Percentiles rank a stretch among this genome's conserved stretches.
phyloP scores from a whole-genome alignment of 2,113 vertebrate species.

The Oreotrochilus melanogaster region DNA sequence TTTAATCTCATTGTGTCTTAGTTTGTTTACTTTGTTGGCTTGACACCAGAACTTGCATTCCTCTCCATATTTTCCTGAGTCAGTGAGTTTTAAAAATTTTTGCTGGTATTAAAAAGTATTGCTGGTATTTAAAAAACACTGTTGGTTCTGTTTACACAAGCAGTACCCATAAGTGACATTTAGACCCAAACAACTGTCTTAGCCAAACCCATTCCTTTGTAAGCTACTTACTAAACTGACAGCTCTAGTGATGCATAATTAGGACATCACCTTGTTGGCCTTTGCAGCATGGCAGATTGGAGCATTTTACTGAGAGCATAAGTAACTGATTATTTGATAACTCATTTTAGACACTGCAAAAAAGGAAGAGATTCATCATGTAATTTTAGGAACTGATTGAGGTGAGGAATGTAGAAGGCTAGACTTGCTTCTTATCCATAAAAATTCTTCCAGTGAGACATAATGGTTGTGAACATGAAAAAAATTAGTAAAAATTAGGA shows the following conservation, averaged over 20 bases:
- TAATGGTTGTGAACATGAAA: neutral
- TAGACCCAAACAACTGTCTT: neutral
- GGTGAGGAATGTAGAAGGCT: neutral
- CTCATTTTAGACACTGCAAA: neutral
- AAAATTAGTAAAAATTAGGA: neutral
- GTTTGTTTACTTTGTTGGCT: conserved; percentile 31
- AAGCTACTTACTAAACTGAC: neutral
- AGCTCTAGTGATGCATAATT: neutral
- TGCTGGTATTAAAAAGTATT: neutral
- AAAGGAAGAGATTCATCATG: conserved; percentile 1
- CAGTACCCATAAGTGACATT: neutral
- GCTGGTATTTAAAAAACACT: neutral
- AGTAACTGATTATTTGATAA: conserved; percentile 7
- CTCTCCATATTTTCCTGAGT: neutral
- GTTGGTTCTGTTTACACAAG: neutral
- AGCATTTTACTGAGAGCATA: neutral
- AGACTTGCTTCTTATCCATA: neutral
- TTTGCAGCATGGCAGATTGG: neutral
- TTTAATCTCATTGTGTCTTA: conserved; percentile 31
- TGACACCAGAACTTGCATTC: conserved; percentile 22
- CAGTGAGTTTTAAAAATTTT: neutral
- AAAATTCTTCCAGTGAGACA: neutral
- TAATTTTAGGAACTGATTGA: conserved; percentile 10
- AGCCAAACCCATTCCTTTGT: neutral
- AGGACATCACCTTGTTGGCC: neutral